Base-by-base conservation (phyloP, 2,888 invertebrate genomes). In the Drosophila robusta region DNA sequence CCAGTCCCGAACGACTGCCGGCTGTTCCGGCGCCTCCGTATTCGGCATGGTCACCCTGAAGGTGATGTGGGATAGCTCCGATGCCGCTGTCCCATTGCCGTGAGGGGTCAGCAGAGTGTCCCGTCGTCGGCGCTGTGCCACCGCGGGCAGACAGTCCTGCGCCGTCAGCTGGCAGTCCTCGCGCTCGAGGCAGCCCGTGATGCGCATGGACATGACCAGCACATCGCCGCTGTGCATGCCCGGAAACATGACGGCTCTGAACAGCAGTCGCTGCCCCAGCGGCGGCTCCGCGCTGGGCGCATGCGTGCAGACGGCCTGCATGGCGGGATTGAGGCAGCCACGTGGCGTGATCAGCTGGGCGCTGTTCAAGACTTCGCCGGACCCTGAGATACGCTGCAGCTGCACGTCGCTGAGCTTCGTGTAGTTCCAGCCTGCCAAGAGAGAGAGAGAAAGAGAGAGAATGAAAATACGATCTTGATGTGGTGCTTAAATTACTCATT, bases 171-270 rank as follows among this genome's bases (percentile, higher is more conserved):
- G 87, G 75, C 94, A 94, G 77, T 94, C 94, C 1, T 90, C 90
- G 1, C 92, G 89, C 60, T 94, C 93, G 42, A 94, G 67, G 70
- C 94, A 95, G 1, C 93, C 95, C 0, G 93, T 91, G 67, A 94
- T 92, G 66, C 93, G 93, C 67, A 94, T 93, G 44, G 93, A 93
- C 70, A 95, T 89, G 2, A 94, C 89, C 90, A 94, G 92, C 75
- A 94, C 93, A 60, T 94, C 94, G 1, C 93, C 94, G 74, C 93
- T 93, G 18, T 91, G 92, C 93, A 94, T 94, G 12, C 93, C 94
- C 66, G 94, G 93, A 79, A 95, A 94, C 92, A 94, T 93, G 42
- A 94, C 93, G 1, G 94, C 94, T 51, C 93, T 92, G 70, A 94
- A 93, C 44, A 91, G 90, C 26, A 93, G 71, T 3, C 93, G 90